Conservation (phyloP, 2,797 vertebrate genomes). For the Sebastes trivittatus region DNA sequence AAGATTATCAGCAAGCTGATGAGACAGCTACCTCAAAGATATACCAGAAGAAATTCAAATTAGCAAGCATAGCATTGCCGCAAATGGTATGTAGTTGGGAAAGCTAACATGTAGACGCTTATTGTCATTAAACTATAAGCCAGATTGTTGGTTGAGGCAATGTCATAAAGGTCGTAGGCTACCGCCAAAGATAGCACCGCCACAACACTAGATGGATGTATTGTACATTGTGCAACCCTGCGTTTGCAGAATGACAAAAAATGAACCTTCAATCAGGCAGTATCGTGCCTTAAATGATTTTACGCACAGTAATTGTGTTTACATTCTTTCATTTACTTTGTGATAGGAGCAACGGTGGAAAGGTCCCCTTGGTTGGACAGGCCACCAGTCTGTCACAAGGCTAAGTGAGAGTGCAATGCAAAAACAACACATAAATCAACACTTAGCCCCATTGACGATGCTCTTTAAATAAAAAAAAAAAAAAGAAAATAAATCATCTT, state of each 20-base stretch:
- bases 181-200: not conserved
- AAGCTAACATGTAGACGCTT: not conserved
- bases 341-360: not conserved
- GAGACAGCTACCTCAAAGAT: not conserved
- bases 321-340: not conserved
- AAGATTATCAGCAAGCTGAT: not conserved
- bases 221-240: not conserved
- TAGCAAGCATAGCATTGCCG: not conserved
- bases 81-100: not conserved
- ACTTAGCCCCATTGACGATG: not conserved
- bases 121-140: not conserved
- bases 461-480: not conserved
- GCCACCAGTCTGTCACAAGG: not conserved
- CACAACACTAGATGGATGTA: not conserved
- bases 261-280: not conserved
- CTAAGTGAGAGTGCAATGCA: not conserved
- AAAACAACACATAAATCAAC: not conserved
- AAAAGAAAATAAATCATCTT: accelerated
- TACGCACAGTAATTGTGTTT: not conserved
- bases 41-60: not conserved
- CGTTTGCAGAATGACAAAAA: not conserved
- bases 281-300: not conserved
- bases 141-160: not conserved
- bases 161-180: not conserved
- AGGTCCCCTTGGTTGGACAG: not conserved